phyloP scores from a whole-genome alignment of 2,888 invertebrate genomes.

The Leptinotarsa juncta region DNA sequence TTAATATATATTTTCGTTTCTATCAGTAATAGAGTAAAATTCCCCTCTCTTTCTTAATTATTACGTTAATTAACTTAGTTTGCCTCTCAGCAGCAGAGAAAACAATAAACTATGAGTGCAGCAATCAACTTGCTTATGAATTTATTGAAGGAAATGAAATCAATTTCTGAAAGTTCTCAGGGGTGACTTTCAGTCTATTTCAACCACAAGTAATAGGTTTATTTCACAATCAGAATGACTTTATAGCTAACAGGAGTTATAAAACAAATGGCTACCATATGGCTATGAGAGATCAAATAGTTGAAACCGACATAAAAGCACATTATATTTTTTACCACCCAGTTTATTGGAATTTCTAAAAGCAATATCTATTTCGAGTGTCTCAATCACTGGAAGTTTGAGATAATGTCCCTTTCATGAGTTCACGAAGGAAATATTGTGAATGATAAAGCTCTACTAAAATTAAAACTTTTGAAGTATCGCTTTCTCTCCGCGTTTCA shows the following conservation, averaged over 20 bases:
- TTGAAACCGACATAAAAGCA: conserved; percentile 19
- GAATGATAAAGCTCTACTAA: not conserved
- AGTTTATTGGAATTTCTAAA: not conserved
- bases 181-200: not conserved
- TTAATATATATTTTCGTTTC: too few species aligned
- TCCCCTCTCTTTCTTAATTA: too few species aligned
- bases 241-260: conserved; percentile 39
- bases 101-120: not conserved
- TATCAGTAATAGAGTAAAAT: too few species aligned
- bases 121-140: not conserved
- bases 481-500: not conserved
- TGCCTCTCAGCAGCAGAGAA: not conserved
- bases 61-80: too few species aligned
- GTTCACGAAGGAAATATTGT: not conserved
- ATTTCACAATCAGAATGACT: conserved; percentile 23
- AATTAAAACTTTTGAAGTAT: not conserved
- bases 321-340: not conserved
- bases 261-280: conserved; percentile 49
- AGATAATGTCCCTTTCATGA: conserved; percentile 6
- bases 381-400: not conserved
- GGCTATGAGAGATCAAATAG: conserved; percentile 44
- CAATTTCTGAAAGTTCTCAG: not conserved
- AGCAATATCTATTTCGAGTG: conserved; percentile 9
- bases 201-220: not conserved
- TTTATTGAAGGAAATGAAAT: not conserved